Percentiles rank a stretch among this genome's conserved stretches.
phyloP scores from a whole-genome alignment of 1,140 invertebrate genomes.

The Meteorus sp. region DNA sequence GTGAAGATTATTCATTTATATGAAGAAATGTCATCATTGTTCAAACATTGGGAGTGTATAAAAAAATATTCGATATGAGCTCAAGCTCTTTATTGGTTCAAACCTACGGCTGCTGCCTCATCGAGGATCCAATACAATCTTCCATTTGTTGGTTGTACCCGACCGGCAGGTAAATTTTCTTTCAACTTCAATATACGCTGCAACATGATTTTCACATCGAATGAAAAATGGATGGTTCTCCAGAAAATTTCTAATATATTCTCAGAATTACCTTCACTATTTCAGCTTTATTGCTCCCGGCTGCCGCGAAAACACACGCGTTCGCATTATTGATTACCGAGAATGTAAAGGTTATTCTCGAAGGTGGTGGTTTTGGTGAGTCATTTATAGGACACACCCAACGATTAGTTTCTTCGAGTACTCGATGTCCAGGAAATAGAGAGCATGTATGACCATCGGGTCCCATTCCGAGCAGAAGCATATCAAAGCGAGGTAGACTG shows the following conservation, averaged over 20 bases:
- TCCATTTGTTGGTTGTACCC: conserved; percentile 72
- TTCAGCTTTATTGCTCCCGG: conserved; percentile 84
- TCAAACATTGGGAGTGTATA: background rate
- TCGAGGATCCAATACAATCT: conserved; percentile 80
- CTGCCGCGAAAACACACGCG: conserved; percentile 80
- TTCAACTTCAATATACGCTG: conserved; percentile 74
- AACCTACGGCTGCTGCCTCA: conserved; percentile 65
- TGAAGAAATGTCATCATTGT: background rate
- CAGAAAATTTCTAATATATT: conserved; percentile 3
- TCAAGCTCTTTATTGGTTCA: conserved; percentile 7
- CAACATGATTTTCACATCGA: conserved; percentile 38
- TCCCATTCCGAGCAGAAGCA: conserved; percentile 92
- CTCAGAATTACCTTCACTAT: conserved; percentile 76
- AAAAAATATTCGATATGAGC: conserved; percentile 2
- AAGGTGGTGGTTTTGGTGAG: conserved; percentile 94
- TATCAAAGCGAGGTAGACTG: conserved; percentile 75
- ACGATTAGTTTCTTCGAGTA: conserved; percentile 66
- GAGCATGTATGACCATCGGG: conserved; percentile 99
- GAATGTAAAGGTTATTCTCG: conserved; percentile 89
- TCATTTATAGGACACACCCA: conserved; percentile 87
- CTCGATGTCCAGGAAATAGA: conserved; percentile 85
- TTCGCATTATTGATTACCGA: conserved; percentile 89
- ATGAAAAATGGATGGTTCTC: background rate
- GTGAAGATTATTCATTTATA: too few species aligned
- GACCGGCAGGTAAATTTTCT: conserved; percentile 72